A percentile compares a stretch with the other conserved stretches of the same genome.
phyloP scores from a whole-genome alignment of 2,888 invertebrate species.

The Erpobdella octoculata region DNA sequence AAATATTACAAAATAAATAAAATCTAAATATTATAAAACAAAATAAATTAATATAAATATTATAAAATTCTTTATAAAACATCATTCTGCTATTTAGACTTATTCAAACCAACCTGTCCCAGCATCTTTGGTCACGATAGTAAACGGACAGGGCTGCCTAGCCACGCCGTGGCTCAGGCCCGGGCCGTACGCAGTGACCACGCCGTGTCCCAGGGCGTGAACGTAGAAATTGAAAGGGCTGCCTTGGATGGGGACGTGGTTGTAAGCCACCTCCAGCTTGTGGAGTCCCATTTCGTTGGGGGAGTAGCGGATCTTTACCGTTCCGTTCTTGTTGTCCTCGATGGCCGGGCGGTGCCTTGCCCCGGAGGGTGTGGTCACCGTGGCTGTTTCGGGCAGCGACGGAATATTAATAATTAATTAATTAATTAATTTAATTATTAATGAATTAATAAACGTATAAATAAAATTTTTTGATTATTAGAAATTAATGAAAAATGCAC shows the following conservation, averaged over 20 bases:
- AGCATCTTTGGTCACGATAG: slow-evolving; percentile 91
- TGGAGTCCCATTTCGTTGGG: slow-evolving; percentile 89
- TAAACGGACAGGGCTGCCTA: slow-evolving; percentile 88
- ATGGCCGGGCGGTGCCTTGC: slow-evolving; percentile 66
- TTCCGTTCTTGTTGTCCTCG: slow-evolving; percentile 86
- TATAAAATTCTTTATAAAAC: too few relatives aligned
- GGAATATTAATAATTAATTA: too few relatives aligned
- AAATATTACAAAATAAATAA: too few relatives aligned
- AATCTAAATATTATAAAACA: too few relatives aligned
- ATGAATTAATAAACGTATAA: too few relatives aligned
- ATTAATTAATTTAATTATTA: too few relatives aligned
- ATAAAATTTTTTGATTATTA: too few relatives aligned
- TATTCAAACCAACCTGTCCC: slow-evolving; percentile 55
- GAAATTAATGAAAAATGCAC: too few relatives aligned
- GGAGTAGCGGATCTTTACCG: slow-evolving; percentile 87
- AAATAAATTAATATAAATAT: too few relatives aligned
- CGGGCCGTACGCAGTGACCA: slow-evolving; percentile 93
- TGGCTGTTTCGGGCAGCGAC: slow-evolving; percentile 60
- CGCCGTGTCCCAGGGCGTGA: slow-evolving; percentile 69
- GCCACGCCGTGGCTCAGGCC: slow-evolving; percentile 85
- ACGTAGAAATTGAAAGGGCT: slow-evolving; percentile 68
- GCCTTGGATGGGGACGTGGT: slow-evolving; percentile 85
- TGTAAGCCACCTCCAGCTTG: slow-evolving; percentile 85
- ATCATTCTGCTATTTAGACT: not conserved
- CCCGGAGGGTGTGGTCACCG: slow-evolving; percentile 91